Conservation (phyloP, 2,797 vertebrate species). For the Rhyacichthys aspro region DNA sequence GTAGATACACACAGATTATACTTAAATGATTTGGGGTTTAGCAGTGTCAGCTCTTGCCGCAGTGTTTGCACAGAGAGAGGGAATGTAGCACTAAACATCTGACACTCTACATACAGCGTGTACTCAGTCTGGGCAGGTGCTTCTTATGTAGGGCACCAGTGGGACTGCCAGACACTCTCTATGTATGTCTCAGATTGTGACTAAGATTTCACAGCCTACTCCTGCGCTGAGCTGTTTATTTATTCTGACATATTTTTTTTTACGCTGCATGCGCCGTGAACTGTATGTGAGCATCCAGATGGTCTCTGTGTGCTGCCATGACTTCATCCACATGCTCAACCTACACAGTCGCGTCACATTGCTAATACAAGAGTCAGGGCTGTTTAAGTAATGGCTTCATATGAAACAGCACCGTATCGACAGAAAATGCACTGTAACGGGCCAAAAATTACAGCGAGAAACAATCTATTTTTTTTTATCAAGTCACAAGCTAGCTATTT, state of each 20-base stretch:
- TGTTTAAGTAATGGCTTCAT: constrained; percentile 17
- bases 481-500: too few relatives aligned
- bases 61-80: constrained; percentile 51
- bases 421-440: too few relatives aligned
- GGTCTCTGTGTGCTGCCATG: constrained; percentile 35
- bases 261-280: constrained; percentile 14
- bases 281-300: constrained; percentile 21
- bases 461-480: too few relatives aligned
- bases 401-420: constrained; percentile 1
- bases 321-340: constrained; percentile 65
- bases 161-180: constrained; percentile 9
- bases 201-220: constrained; percentile 4
- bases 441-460: too few relatives aligned
- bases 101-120: constrained; percentile 5
- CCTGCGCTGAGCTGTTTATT: constrained; percentile 6
- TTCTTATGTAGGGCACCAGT: constrained; percentile 23
- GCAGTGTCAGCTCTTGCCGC: constrained; percentile 29
- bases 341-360: constrained; percentile 53
- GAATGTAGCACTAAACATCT: constrained; percentile 50
- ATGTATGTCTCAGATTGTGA: constrained; percentile 3
- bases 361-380: constrained; percentile 25
- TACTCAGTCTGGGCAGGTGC: constrained; percentile 2
- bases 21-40: too few relatives aligned
- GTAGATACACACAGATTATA: too few relatives aligned
- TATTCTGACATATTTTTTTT: neutral